phyloP scores from a whole-genome alignment of 2,113 vertebrate genomes.

The Piaya cayana region DNA sequence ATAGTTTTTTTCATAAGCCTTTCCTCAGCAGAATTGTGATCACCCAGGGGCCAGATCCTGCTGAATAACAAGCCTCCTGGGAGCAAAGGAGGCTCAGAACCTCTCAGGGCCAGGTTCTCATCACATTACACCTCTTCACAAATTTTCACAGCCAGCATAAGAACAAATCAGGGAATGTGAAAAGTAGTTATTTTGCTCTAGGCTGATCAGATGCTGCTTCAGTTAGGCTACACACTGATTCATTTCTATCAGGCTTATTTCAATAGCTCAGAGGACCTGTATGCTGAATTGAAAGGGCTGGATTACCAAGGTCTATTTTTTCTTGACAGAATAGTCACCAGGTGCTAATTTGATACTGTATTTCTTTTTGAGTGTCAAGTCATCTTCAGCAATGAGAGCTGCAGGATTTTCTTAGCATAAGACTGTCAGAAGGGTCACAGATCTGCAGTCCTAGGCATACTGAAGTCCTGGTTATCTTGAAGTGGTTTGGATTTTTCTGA shows the following conservation, averaged over 20 bases:
- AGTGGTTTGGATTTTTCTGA: not conserved
- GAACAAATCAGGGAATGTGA: not conserved
- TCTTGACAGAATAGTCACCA: not conserved
- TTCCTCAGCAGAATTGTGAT: not conserved
- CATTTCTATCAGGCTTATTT: not conserved
- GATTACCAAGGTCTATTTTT: not conserved
- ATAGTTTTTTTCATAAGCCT: not conserved
- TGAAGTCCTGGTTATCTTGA: not conserved
- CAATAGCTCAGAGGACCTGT: not conserved
- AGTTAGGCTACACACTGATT: not conserved
- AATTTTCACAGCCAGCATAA: not conserved
- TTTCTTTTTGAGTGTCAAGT: not conserved
- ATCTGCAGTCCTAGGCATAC: not conserved
- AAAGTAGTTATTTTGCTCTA: constrained; percentile 10
- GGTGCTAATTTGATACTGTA: not conserved
- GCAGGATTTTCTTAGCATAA: not conserved
- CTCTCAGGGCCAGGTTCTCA: not conserved
- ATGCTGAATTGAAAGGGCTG: not conserved
- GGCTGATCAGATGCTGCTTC: not conserved
- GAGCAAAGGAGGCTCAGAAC: not conserved
- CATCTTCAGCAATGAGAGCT: not conserved
- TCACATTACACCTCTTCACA: not conserved
- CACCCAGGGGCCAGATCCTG: not conserved
- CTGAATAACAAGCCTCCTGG: not conserved
- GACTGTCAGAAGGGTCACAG: not conserved